Base-by-base conservation (phyloP, 2,113 vertebrate species). In the Gadus macrocephalus region DNA sequence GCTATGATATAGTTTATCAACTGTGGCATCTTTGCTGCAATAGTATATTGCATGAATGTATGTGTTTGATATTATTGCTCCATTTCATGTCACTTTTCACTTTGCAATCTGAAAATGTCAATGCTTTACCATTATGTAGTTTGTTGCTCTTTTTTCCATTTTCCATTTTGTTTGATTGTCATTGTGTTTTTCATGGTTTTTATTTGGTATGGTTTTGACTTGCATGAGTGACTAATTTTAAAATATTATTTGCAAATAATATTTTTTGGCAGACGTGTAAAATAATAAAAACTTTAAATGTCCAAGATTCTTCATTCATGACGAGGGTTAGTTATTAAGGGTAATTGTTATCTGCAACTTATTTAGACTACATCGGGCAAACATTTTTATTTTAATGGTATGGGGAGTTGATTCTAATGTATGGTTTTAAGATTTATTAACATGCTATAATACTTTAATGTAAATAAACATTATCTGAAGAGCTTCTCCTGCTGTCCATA, bases 401-500 rank as follows among this genome's bases (percentile, higher is more conserved):
- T 82, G 80, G 72, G 75, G 69, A 82, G 73, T 76, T 64, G 73
- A 74, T 73, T 69, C 66, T 82, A 66, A 66, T 85, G 71, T 85
- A 83, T 84, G 70, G 88, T 84, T 73, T 88, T 72, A 83, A 72
- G 67, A 78, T 88, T 88, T 90, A 82, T 84, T 64, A 27, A 62
- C 12, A 28, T 62, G 25, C 61, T 27, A 27, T 67, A 38, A 73
- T 67, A 73, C 72, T 80, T 80, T 81, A 76, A 81, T 93, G 92
- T 92, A 91, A 92, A 93, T 92, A 93, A 93, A 92, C 79, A 16
- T 78, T 74, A 80, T 90, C 76, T 83, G 71, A 81, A 89, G 73
- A 88, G 69, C 64, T 64, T 25, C 9, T 62, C 15, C 83, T 84
- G 81, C 81, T 75, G 72, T 82, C 82, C 22, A 68, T 85, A 64